These are phyloP conservation scores for Lymantria dispar DNA, from an alignment of 2,888 invertebrate genomes.

Conservation along the genomic window DNA sequence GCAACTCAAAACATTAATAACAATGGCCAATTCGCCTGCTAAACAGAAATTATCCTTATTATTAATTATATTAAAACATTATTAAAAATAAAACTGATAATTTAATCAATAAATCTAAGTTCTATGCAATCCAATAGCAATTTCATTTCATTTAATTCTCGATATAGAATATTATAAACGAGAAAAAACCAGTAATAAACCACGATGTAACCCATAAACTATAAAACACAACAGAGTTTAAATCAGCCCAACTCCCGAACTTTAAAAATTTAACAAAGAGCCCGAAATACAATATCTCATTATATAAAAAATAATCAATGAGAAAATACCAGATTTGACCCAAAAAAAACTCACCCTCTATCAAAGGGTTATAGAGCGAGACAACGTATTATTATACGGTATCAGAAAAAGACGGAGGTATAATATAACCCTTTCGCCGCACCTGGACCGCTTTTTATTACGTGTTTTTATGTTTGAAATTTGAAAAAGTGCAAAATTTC, in stretches of 20 bases:
- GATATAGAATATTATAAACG: neutral
- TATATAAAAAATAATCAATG: slow-evolving; percentile 70
- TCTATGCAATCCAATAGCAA: no score
- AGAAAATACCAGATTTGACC: slow-evolving; percentile 77
- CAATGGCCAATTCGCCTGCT: no score
- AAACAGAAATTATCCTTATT: no score
- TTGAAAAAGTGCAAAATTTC: slow-evolving; percentile 78
- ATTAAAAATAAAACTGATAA: no score
- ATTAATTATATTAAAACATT: no score
- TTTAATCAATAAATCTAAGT: no score
- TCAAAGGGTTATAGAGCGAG: slow-evolving; percentile 70
- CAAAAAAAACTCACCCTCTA: slow-evolving; percentile 68
- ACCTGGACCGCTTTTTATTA: slow-evolving; percentile 65
- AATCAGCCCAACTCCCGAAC: slow-evolving; percentile 43
- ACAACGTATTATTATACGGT: slow-evolving; percentile 26
- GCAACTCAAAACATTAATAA: no score
- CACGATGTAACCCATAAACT: slow-evolving; percentile 27
- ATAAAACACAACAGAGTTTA: slow-evolving; percentile 39
- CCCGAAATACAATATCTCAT: slow-evolving; percentile 77
- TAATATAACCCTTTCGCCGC: slow-evolving; percentile 70
- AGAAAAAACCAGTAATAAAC: slow-evolving; percentile 14
- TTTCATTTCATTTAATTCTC: neutral
- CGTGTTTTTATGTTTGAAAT: slow-evolving; percentile 59
- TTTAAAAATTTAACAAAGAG: slow-evolving; percentile 53
- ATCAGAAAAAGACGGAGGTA: slow-evolving; percentile 43